Percentiles rank a stretch among this genome's conserved stretches.
phyloP scores from a whole-genome alignment of 2,797 vertebrate genomes.

The Cynodonichthys magdalenae region DNA sequence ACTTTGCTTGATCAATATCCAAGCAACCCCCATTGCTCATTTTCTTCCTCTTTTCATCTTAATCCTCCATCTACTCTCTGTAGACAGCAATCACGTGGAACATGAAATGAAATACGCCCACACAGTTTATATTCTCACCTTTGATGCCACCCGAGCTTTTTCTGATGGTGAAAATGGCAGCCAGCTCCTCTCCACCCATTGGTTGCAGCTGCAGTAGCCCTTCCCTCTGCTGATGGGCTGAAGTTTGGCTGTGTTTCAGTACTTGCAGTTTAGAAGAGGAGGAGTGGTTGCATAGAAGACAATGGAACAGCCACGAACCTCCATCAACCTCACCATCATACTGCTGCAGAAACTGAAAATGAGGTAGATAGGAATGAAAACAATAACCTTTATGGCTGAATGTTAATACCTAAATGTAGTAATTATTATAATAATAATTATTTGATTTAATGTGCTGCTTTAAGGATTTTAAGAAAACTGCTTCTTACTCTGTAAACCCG shows the following conservation, averaged over 20 bases:
- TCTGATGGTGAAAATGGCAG: constrained; percentile 95
- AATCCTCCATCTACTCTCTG: constrained; percentile 51
- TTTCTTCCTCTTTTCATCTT: constrained; percentile 75
- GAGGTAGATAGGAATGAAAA: not conserved
- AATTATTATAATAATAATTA: not conserved
- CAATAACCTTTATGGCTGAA: not conserved
- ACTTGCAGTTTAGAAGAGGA: constrained; percentile 96
- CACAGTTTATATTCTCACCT: constrained; percentile 80
- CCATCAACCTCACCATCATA: constrained; percentile 90
- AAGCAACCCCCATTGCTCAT: constrained; percentile 87
- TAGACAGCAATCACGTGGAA: constrained; percentile 33
- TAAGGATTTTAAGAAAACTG: not conserved
- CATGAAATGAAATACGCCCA: constrained; percentile 29
- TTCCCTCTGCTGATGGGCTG: constrained; percentile 94
- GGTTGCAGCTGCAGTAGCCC: constrained; percentile 92
- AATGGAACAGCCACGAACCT: constrained; percentile 93
- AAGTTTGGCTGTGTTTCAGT: constrained; percentile 94
- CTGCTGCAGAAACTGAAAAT: constrained; percentile 91
- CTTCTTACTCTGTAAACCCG: constrained; percentile 93
- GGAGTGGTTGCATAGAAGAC: constrained; percentile 94
- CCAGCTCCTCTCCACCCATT: constrained; percentile 91
- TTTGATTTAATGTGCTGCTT: not conserved
- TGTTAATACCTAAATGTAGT: not conserved
- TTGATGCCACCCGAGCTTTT: constrained; percentile 85
- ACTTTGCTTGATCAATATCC: constrained; percentile 98